phyloP scores from a whole-genome alignment of 30 jellyfish, hydroid and myxozoan genomes.

The Turritopsis dohrnii region DNA sequence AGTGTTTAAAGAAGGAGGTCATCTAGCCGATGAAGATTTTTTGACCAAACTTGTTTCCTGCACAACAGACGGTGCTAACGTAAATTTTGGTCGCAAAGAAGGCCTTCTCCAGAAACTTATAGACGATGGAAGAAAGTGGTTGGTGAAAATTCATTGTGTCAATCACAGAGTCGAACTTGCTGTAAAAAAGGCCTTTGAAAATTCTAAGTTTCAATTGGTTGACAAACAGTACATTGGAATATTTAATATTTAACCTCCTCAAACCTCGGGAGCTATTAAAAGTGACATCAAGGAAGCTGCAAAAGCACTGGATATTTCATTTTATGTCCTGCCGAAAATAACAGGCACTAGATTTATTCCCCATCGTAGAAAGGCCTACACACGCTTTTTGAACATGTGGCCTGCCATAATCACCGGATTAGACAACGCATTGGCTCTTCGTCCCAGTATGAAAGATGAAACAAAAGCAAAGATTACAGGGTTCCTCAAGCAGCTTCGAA shows the following conservation, averaged over 20 bases:
- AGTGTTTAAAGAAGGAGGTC: not conserved
- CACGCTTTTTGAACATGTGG: constrained; percentile 36
- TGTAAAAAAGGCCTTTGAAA: constrained; percentile 31
- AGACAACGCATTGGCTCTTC: constrained; percentile 48
- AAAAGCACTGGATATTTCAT: constrained; percentile 32
- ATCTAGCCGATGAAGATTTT: not conserved
- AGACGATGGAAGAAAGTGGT: too few relatives aligned
- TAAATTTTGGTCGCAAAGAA: not conserved
- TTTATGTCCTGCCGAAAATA: constrained; percentile 37
- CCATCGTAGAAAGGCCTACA: constrained; percentile 36
- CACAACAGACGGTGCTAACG: constrained; percentile 2
- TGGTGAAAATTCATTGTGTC: constrained; percentile 37
- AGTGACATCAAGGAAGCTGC: constrained; percentile 25
- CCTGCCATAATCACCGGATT: constrained; percentile 44
- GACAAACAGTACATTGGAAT: constrained; percentile 31
- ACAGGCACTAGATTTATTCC: constrained; percentile 33
- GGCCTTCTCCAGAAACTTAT: constrained; percentile 5
- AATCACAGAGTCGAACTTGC: constrained; percentile 47
- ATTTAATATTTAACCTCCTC: constrained; percentile 1
- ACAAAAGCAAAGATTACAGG: constrained; percentile 57
- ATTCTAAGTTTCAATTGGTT: constrained; percentile 19
- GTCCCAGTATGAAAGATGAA: constrained; percentile 40
- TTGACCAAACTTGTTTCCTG: not conserved
- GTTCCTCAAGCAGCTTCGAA: constrained; percentile 26
- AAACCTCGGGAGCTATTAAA: constrained; percentile 31